A percentile compares a stretch with the other conserved stretches of the same genome.
Evolutionary conservation across 2,888 invertebrate species (phyloP).

Genomic region (Ernsta delagoae): DNA sequence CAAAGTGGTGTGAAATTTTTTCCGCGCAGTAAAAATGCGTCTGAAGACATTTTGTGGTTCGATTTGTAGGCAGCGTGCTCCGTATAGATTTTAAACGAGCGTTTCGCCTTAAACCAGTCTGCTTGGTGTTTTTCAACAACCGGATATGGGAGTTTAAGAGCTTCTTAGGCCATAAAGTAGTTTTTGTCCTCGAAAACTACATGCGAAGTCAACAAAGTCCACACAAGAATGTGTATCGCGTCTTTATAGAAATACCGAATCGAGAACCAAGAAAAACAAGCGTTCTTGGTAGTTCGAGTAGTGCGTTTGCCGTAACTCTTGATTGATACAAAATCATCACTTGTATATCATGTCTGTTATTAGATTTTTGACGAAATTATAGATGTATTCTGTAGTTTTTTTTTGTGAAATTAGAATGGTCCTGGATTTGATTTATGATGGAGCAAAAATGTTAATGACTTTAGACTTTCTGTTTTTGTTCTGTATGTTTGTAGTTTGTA

Average conservation of each 20-base stretch:
- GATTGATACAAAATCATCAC: background rate
- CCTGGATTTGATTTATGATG: too few species aligned
- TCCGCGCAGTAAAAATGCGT: constrained; percentile 44
- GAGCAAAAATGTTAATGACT: too few species aligned
- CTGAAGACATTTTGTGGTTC: constrained; percentile 44
- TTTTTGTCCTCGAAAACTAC: constrained; percentile 29
- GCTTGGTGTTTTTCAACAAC: constrained; percentile 25
- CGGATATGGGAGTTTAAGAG: constrained; percentile 30
- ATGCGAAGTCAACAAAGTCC: constrained; percentile 28
- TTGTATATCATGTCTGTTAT: background rate
- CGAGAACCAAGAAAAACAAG: too few species aligned
- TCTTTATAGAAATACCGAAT: constrained; percentile 17
- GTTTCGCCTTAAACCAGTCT: constrained; percentile 30
- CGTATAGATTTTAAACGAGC: constrained; percentile 46
- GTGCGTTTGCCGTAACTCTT: too few species aligned
- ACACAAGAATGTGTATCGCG: constrained; percentile 31
- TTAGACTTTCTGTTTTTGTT: too few species aligned
- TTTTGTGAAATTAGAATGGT: too few species aligned
- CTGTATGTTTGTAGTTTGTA: too few species aligned
- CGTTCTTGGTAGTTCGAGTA: too few species aligned
- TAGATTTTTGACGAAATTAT: too few species aligned
- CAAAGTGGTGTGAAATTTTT: constrained; percentile 62
- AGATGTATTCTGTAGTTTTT: too few species aligned
- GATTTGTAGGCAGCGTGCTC: constrained; percentile 54
- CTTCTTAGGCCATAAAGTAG: constrained; percentile 23